These are phyloP conservation scores for Polypedilum pembai DNA, from an alignment of 1,140 invertebrate species.

Conservation along the genomic window DNA sequence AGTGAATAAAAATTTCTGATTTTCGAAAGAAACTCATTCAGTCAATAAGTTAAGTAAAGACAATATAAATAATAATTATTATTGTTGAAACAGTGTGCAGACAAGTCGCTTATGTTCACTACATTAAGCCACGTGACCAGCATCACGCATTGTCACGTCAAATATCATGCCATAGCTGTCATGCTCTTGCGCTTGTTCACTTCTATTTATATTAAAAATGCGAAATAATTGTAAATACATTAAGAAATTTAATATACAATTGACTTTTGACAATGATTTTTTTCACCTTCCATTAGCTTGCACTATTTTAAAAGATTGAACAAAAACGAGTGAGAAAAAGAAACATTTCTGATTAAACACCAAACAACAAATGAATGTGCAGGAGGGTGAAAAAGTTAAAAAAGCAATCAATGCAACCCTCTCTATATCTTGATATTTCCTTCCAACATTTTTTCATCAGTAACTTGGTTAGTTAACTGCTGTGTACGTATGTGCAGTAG, in stretches of 20 bases:
- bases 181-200: not conserved
- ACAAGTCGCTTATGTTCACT: not conserved
- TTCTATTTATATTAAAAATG: slow-evolving; percentile 20
- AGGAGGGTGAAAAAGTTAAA: not conserved
- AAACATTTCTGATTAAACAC: not conserved
- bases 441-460: too few relatives aligned
- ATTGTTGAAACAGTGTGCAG: not conserved
- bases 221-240: slow-evolving; percentile 25
- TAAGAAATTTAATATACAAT: slow-evolving; percentile 27
- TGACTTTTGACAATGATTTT: slow-evolving; percentile 23
- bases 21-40: not conserved
- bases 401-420: slow-evolving; percentile 5
- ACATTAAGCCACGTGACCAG: slow-evolving; percentile 8
- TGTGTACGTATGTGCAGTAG: too few relatives aligned
- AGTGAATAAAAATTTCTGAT: not conserved
- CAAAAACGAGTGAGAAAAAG: too few relatives aligned
- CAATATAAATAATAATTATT: slow-evolving; percentile 21
- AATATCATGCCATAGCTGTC: not conserved
- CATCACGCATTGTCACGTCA: not conserved
- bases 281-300: slow-evolving; percentile 7
- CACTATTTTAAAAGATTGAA: not conserved
- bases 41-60: not conserved
- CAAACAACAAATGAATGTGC: not conserved
- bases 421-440: not conserved
- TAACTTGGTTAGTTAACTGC: too few relatives aligned